Conservation (phyloP, 2,797 vertebrate genomes). For the Falco cherrug region DNA sequence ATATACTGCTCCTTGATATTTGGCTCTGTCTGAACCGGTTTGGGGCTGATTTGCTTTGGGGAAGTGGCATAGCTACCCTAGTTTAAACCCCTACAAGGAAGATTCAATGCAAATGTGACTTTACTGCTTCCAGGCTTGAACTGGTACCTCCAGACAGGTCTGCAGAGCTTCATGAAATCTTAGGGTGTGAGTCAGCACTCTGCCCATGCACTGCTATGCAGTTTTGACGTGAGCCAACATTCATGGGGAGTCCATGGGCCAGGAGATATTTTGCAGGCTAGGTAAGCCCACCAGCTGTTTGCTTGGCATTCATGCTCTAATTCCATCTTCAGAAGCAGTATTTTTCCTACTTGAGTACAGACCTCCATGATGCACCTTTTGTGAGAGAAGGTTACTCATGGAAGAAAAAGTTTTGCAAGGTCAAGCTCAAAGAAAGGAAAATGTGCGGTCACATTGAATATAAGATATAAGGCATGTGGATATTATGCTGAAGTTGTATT, state of each 20-base stretch:
- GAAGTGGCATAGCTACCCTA: not conserved
- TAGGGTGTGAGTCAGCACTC: constrained; percentile 37
- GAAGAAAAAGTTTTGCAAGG: not conserved
- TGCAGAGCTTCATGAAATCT: not conserved
- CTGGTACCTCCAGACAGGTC: constrained; percentile 32
- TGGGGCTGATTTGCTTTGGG: constrained; percentile 23
- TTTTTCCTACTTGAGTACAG: not conserved
- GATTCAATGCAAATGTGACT: constrained; percentile 49
- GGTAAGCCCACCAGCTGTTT: not conserved
- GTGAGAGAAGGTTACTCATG: not conserved
- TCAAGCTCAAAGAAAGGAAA: not conserved
- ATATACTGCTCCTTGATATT: constrained; percentile 8
- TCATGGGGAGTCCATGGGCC: not conserved
- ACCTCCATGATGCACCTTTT: not conserved
- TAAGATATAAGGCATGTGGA: not conserved
- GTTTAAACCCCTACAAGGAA: constrained; percentile 2
- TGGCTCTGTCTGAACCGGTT: constrained; percentile 40
- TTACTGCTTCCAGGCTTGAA: constrained; percentile 31
- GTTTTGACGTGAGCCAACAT: not conserved
- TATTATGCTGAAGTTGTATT: not conserved
- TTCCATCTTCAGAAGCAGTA: not conserved
- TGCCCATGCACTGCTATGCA: not conserved
- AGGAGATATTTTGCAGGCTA: not conserved
- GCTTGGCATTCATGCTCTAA: not conserved
- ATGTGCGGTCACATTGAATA: not conserved